These are phyloP conservation scores for Serrognathus titanus DNA, from an alignment of 2,888 invertebrate genomes.

Conservation along the genomic window DNA sequence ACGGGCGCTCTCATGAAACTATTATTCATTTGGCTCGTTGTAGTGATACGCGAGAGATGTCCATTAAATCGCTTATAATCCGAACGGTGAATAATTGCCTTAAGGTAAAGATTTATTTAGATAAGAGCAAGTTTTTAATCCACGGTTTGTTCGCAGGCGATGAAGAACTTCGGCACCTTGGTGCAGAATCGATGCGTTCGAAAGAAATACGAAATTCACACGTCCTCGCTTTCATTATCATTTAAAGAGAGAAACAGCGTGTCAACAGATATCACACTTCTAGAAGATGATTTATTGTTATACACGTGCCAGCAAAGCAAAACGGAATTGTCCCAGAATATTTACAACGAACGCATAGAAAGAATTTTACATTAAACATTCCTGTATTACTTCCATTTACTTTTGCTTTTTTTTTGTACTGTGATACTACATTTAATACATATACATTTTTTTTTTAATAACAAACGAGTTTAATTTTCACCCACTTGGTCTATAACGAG, in stretches of 20 bases:
- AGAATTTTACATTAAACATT: conserved; percentile 5
- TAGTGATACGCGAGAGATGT: no score
- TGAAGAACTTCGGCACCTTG: conserved; percentile 34
- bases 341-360: conserved; percentile 38
- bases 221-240: conserved; percentile 33
- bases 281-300: conserved; percentile 34
- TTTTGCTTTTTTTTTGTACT: conserved; percentile 4
- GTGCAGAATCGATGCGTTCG: conserved; percentile 30
- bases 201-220: conserved; percentile 30
- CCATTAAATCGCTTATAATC: no score
- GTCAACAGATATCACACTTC: conserved; percentile 38
- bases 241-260: conserved; percentile 34
- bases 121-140: no score
- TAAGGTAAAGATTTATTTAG: conserved; percentile 27
- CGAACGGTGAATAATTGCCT: conserved; percentile 35
- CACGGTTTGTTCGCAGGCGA: conserved; percentile 26
- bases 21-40: no score
- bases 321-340: conserved; percentile 37
- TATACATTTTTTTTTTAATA: conserved; percentile 1
- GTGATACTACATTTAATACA: conserved; percentile 9
- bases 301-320: conserved; percentile 20
- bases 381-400: not conserved
- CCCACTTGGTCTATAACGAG: no score
- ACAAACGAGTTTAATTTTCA: not conserved
- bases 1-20: not conserved